Percentiles rank a stretch among this genome's conserved stretches.
Evolutionary conservation across 2,888 invertebrate genomes (phyloP).

Genomic region (Clunio marinus): DNA sequence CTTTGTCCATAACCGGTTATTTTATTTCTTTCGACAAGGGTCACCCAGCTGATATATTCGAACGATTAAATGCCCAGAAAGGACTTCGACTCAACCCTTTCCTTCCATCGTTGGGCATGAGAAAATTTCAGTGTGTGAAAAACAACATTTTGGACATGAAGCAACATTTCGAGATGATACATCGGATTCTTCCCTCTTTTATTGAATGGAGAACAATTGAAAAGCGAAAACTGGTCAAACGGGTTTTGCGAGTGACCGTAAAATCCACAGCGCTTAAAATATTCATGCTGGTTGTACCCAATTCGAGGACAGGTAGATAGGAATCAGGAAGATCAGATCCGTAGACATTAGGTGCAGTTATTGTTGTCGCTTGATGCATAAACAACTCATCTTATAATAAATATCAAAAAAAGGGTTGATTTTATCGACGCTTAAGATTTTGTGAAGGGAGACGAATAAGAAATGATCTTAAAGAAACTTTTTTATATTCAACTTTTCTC

Average conservation of each 20-base stretch:
- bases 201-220: neutral
- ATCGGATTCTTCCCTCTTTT: neutral
- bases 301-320: slow-evolving; percentile 34
- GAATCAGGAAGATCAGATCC: slow-evolving; percentile 16
- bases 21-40: slow-evolving; percentile 19
- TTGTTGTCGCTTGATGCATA: slow-evolving; percentile 37
- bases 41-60: slow-evolving; percentile 19
- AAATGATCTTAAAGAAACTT: neutral
- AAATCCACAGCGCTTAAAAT: slow-evolving; percentile 32
- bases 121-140: slow-evolving; percentile 24
- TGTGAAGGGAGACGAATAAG: neutral
- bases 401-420: slow-evolving; percentile 27
- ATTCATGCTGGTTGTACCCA: slow-evolving; percentile 38
- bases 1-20: slow-evolving; percentile 39
- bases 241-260: slow-evolving; percentile 37
- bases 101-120: neutral
- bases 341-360: slow-evolving; percentile 4
- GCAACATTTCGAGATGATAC: neutral
- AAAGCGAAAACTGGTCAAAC: slow-evolving; percentile 38
- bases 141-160: neutral
- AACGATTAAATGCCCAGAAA: slow-evolving; percentile 11
- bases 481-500: neutral
- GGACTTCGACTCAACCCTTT: slow-evolving; percentile 29
- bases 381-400: neutral
- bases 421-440: neutral